These are phyloP conservation scores for Molanna angustata DNA, from an alignment of 2,888 invertebrate species.

Conservation along the genomic window DNA sequence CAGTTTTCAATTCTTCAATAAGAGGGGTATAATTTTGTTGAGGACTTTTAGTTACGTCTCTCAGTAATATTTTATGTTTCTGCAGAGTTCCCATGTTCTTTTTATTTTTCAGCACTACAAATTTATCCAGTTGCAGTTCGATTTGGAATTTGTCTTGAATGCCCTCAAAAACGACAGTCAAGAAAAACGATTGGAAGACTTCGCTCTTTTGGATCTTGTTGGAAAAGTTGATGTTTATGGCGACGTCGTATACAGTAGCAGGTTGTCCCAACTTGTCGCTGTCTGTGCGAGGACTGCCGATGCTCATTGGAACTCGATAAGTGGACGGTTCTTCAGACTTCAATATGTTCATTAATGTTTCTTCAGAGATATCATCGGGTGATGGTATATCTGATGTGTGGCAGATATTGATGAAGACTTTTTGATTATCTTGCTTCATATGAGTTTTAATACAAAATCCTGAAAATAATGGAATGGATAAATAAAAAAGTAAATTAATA, in stretches of 20 bases:
- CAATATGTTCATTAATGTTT: constrained; percentile 66
- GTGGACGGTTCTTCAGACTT: constrained; percentile 66
- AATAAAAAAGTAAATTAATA: not conserved
- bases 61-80: constrained; percentile 70
- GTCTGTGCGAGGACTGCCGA: constrained; percentile 77
- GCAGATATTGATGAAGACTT: constrained; percentile 86
- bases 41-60: constrained; percentile 55
- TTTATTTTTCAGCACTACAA: constrained; percentile 67
- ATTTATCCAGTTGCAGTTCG: constrained; percentile 62
- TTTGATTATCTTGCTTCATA: constrained; percentile 61
- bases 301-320: constrained; percentile 86
- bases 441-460: constrained; percentile 79
- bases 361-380: constrained; percentile 68
- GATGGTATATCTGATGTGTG: constrained; percentile 72
- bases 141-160: constrained; percentile 75
- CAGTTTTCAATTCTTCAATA: constrained; percentile 58
- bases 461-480: constrained; percentile 38
- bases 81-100: constrained; percentile 72
- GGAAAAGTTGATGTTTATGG: constrained; percentile 75
- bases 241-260: constrained; percentile 78
- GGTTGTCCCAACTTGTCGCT: constrained; percentile 72
- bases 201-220: constrained; percentile 68
- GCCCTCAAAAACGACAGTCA: constrained; percentile 77
- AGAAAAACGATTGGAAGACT: constrained; percentile 74
- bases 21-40: constrained; percentile 44